Percentiles rank a stretch among this genome's conserved stretches.
Conservation (phyloP, 2,797 vertebrate genomes). For the Pantherophis alleghaniensis region DNA sequence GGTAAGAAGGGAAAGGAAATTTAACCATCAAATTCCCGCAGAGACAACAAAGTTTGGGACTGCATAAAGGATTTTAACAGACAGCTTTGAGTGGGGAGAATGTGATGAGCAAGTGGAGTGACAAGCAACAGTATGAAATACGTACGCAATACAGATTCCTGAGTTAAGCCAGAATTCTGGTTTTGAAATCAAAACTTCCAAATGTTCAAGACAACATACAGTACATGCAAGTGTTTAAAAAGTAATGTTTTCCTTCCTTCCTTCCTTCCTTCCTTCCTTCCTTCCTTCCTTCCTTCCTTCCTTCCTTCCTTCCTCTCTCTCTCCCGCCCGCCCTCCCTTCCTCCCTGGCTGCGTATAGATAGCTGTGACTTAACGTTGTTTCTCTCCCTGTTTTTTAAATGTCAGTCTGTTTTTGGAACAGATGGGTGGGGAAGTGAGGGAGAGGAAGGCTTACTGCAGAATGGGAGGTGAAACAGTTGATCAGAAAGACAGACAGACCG, state of each 20-base stretch:
- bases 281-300: not conserved
- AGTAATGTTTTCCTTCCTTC: not conserved
- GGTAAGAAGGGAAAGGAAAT: too few relatives aligned
- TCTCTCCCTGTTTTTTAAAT: conserved; percentile 16
- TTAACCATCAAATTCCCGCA: too few relatives aligned
- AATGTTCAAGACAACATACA: not conserved
- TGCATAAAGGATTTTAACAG: too few relatives aligned
- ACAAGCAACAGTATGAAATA: not conserved
- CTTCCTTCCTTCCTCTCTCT: not conserved
- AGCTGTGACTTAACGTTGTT: conserved; percentile 5
- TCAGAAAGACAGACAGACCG: not conserved
- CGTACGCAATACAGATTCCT: not conserved
- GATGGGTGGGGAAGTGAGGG: conserved; percentile 13
- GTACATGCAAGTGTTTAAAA: not conserved
- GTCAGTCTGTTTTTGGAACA: conserved; percentile 25
- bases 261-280: not conserved
- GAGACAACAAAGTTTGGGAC: not conserved
- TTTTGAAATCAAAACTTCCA: not conserved
- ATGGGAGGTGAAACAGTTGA: not conserved
- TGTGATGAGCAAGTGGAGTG: too few relatives aligned
- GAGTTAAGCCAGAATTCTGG: not conserved
- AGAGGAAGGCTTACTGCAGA: conserved; percentile 9
- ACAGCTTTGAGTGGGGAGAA: not conserved
- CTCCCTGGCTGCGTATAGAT: not conserved
- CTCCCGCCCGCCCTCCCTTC: not conserved